Percentiles rank a stretch among this genome's conserved stretches.
Evolutionary conservation across 2,113 vertebrate species (phyloP).

Genomic region (Toxotes chatareus): DNA sequence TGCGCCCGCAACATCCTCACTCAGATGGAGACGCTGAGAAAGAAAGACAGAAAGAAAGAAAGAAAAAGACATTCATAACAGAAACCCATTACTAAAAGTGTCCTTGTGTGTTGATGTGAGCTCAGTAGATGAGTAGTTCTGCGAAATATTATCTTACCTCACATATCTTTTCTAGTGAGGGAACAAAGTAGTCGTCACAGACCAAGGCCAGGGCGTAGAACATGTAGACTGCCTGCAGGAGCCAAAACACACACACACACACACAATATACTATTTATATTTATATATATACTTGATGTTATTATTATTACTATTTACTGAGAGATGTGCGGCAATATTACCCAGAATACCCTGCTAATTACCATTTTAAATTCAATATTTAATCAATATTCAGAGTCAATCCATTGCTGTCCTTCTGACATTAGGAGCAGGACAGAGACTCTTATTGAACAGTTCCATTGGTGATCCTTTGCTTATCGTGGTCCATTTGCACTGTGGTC

Average conservation of each 20-base stretch:
- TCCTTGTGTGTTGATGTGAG: neutral
- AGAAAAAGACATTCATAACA: neutral
- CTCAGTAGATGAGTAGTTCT: neutral
- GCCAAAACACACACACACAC: conserved; percentile 44
- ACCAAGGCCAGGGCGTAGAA: conserved; percentile 96
- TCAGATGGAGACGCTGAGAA: conserved; percentile 92
- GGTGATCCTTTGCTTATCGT: too few relatives aligned
- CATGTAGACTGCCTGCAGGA: conserved; percentile 96
- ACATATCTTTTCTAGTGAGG: conserved; percentile 95
- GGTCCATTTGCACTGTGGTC: too few relatives aligned
- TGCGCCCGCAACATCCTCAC: conserved; percentile 97
- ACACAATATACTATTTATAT: too few relatives aligned
- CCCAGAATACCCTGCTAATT: too few relatives aligned
- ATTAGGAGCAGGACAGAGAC: too few relatives aligned
- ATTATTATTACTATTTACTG: too few relatives aligned
- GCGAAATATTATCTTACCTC: conserved; percentile 85
- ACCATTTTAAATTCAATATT: too few relatives aligned
- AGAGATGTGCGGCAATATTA: too few relatives aligned
- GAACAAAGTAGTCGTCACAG: conserved; percentile 98
- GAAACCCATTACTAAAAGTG: neutral
- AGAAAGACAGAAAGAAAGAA: neutral
- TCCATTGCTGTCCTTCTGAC: too few relatives aligned
- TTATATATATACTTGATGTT: too few relatives aligned
- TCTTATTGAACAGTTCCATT: too few relatives aligned
- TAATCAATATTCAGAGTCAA: too few relatives aligned